These are phyloP conservation scores for Triops longicaudatus DNA, from an alignment of 1,140 invertebrate species.

Conservation along the genomic window DNA sequence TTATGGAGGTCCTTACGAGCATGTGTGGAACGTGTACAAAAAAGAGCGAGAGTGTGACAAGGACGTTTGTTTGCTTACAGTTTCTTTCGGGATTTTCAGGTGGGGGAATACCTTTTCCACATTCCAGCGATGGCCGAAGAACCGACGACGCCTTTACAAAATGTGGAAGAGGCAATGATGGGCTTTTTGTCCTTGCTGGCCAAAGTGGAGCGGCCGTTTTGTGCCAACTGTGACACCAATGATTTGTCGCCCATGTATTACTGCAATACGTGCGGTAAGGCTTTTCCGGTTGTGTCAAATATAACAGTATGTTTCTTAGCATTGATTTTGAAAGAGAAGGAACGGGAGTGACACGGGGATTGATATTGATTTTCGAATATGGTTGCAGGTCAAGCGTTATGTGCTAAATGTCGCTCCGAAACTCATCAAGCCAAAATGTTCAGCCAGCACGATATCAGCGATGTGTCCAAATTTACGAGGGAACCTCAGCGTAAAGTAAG, in stretches of 20 bases:
- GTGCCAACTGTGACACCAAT: slow-evolving; percentile 59
- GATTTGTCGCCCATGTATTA: slow-evolving; percentile 57
- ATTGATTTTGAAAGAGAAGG: no score
- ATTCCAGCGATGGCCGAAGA: neutral
- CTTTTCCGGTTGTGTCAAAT: neutral
- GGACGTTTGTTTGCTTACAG: neutral
- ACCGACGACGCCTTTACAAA: neutral
- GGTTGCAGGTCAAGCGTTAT: slow-evolving; percentile 55
- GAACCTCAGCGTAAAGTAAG: slow-evolving; percentile 51
- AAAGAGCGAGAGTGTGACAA: neutral
- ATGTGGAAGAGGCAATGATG: slow-evolving; percentile 47
- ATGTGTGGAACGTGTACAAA: slow-evolving; percentile 2
- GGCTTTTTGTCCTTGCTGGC: slow-evolving; percentile 54
- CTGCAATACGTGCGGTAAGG: slow-evolving; percentile 57
- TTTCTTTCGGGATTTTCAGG: neutral
- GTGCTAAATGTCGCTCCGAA: slow-evolving; percentile 56
- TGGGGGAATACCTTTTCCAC: slow-evolving; percentile 10
- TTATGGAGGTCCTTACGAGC: neutral
- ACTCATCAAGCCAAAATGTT: slow-evolving; percentile 66
- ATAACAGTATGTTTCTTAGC: neutral
- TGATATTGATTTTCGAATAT: slow-evolving; percentile 20
- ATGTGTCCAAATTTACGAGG: slow-evolving; percentile 58
- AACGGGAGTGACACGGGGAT: neutral
- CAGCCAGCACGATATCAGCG: slow-evolving; percentile 58
- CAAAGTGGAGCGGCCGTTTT: slow-evolving; percentile 57